Conservation (phyloP, 92 coral and sea anemone genomes). For the Palythoa caribaeorum region DNA sequence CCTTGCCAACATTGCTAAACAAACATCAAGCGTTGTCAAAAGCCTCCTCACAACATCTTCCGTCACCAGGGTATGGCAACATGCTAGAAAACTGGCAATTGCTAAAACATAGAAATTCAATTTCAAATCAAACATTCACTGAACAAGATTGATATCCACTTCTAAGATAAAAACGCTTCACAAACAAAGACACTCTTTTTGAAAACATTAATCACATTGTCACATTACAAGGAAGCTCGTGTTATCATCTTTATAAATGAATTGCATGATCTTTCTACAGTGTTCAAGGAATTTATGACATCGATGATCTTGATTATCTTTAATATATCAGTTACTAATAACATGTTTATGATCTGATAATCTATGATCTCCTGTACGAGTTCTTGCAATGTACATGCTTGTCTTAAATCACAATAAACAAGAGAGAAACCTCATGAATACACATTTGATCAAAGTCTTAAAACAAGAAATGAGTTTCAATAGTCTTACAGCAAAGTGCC, state of each 20-base stretch:
- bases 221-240: background rate
- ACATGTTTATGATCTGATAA: no score
- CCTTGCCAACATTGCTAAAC: conserved; percentile 96
- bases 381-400: no score
- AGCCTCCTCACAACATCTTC: conserved; percentile 90
- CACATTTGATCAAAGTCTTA: no score
- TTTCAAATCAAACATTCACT: background rate
- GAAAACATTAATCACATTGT: background rate
- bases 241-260: background rate
- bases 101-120: conserved; percentile 62
- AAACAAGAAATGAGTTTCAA: background rate
- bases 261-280: background rate
- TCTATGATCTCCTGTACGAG: no score
- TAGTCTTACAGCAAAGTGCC: conserved; percentile 88
- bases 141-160: background rate
- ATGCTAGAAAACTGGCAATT: conserved; percentile 86
- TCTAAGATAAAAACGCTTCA: background rate
- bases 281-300: no score
- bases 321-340: no score
- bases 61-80: conserved; percentile 83
- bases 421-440: no score
- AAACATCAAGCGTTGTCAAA: conserved; percentile 85
- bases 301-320: no score
- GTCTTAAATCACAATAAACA: no score
- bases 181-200: no score